Conservation (phyloP, 2,888 invertebrate genomes). For the Drosophila tanythrix region DNA sequence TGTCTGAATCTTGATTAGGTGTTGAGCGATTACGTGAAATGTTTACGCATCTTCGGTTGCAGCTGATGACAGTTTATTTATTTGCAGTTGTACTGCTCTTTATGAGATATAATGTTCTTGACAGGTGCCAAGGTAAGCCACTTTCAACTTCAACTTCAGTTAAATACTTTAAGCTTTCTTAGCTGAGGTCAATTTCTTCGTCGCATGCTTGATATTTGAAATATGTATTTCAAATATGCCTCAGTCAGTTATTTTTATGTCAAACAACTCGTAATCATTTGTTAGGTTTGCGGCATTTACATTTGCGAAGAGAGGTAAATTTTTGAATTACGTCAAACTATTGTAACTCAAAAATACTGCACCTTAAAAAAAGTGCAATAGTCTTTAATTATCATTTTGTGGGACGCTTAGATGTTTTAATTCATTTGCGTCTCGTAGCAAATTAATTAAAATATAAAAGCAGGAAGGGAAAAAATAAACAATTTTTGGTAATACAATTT, state of each 20-base stretch:
- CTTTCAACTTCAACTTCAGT: neutral
- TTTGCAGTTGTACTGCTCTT: slow-evolving; percentile 3
- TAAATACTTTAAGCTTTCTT: neutral
- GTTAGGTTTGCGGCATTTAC: neutral
- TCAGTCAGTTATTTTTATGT: neutral
- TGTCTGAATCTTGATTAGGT: slow-evolving; percentile 72
- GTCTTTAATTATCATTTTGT: slow-evolving; percentile 8
- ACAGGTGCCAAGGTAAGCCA: neutral
- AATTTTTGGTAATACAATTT: slow-evolving; percentile 12
- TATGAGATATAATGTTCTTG: neutral
- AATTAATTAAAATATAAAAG: slow-evolving; percentile 44
- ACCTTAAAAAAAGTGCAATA: neutral
- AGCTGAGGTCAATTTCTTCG: neutral
- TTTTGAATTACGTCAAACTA: neutral
- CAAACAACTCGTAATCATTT: neutral
- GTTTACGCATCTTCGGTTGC: slow-evolving; percentile 66
- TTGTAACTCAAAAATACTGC: neutral
- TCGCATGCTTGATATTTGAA: neutral
- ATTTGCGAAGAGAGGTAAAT: neutral
- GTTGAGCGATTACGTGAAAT: slow-evolving; percentile 73
- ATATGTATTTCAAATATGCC: neutral
- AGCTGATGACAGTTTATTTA: slow-evolving; percentile 22
- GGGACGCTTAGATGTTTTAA: slow-evolving; percentile 25
- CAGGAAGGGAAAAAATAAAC: slow-evolving; percentile 2
- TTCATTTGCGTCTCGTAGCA: slow-evolving; percentile 36